Conservation (phyloP, 2,888 invertebrate genomes). For the Myopa testacea region DNA sequence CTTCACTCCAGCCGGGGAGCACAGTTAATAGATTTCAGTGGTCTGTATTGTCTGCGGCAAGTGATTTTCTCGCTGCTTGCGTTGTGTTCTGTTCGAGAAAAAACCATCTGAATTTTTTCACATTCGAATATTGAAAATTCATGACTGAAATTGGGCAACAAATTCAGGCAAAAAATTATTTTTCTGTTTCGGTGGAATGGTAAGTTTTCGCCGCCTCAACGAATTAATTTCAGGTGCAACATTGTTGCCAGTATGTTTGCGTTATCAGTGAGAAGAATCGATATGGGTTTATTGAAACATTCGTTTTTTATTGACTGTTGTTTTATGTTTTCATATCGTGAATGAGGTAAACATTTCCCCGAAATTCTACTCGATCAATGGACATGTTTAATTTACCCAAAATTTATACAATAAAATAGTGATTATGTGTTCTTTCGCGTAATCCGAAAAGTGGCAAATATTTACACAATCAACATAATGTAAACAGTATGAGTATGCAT, state of each 20-base stretch:
- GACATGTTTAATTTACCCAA: background rate
- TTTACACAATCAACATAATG: too few relatives aligned
- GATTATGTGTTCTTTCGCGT: too few relatives aligned
- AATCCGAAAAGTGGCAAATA: too few relatives aligned
- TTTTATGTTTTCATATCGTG: background rate
- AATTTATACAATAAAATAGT: too few relatives aligned
- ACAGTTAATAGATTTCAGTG: background rate
- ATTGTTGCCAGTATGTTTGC: background rate
- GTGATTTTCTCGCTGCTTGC: background rate
- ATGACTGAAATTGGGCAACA: conserved; percentile 1
- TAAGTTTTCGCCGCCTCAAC: too few relatives aligned
- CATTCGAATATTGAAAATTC: conserved; percentile 25
- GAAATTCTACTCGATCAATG: background rate
- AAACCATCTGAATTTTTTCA: conserved; percentile 11
- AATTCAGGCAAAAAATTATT: background rate
- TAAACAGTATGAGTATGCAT: too few relatives aligned
- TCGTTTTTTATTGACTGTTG: background rate
- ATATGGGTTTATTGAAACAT: background rate
- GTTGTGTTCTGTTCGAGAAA: background rate
- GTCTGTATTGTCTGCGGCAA: background rate
- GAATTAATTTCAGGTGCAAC: conserved; percentile 17
- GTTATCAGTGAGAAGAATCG: background rate
- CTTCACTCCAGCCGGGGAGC: background rate
- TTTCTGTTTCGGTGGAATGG: background rate
- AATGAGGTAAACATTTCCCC: background rate